Evolutionary conservation across 2,888 invertebrate genomes (phyloP), one percentile per base, ranked within the genome.

Genomic region (Drosophila prostipennis): DNA sequence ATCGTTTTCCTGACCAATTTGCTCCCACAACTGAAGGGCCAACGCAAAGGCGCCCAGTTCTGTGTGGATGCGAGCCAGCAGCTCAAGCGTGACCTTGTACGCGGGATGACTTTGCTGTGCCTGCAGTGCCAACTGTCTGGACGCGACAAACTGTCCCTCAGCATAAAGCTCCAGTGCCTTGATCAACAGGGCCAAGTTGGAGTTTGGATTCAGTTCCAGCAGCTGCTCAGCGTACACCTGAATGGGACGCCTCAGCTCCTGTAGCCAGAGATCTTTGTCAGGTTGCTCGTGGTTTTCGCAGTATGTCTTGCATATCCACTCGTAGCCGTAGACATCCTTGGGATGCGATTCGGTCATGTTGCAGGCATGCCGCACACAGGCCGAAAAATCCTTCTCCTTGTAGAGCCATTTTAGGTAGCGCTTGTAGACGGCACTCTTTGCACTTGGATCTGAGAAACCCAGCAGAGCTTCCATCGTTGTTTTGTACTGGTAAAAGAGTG

Each of bases 271-370:
- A 1, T 60, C 61, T 11, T 56, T 43, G 0, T 67, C 34, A 5
- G 49, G 7, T 13, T 85, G 59, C 0, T 72, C 68, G 42, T 87
- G 77, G 36, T 89, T 84, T 80, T 95, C 94, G 65, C 93, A 93
- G 82, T 93, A 94, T 1, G 93, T 91, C 76, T 93, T 93, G 80
- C 95, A 95, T 61, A 95, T 93, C 94, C 94, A 94, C 87, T 94
- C 94, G 63, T 94, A 90, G 1, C 94, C 92, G 76, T 92, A 93
- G 19, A 91, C 86, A 78, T 94, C 93, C 1, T 91, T 90, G 4
- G 93, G 92, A 85, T 93, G 94, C 6, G 92, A 74, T 29, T 87
- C 80, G 49, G 92, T 91, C 93, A 94, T 93, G 63, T 92, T 89
- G 63, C 91, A 87, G 14, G 94, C 93, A 74, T 92, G 88, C 43